phyloP scores from a whole-genome alignment of 2,888 invertebrate genomes.

The Agrotis exclamationis region DNA sequence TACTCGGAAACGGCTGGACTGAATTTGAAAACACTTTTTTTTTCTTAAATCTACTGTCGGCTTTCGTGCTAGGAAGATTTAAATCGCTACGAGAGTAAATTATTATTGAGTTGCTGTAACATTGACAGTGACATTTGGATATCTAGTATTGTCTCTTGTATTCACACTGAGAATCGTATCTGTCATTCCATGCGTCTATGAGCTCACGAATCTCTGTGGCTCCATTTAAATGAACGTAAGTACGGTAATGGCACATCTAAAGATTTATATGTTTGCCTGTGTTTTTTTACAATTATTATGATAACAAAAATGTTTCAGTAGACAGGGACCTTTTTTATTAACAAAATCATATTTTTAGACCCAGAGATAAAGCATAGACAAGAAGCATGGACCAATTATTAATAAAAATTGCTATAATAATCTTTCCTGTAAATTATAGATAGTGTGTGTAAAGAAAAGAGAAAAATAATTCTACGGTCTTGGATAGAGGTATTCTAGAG shows the following conservation, averaged over 20 bases:
- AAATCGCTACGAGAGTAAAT: not conserved
- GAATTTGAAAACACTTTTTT: not conserved
- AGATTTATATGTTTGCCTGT: not conserved
- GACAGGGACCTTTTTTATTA: not conserved
- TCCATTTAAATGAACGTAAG: too few relatives aligned
- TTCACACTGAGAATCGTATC: not conserved
- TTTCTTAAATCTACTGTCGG: not conserved
- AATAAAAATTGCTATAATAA: too few relatives aligned
- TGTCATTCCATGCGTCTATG: not conserved
- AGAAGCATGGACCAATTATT: too few relatives aligned
- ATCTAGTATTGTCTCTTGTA: not conserved
- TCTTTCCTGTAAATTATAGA: too few relatives aligned
- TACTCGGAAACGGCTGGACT: slow-evolving; percentile 1
- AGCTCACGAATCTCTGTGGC: not conserved
- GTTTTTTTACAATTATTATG: not conserved
- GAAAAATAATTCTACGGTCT: too few relatives aligned
- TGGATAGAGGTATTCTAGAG: too few relatives aligned
- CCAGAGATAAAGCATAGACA: not conserved
- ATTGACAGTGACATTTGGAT: not conserved
- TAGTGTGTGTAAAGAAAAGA: too few relatives aligned
- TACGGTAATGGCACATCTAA: too few relatives aligned
- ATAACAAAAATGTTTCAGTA: not conserved
- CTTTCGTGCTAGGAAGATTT: not conserved
- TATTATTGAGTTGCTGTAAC: not conserved
- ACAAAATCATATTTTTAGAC: not conserved